These are phyloP conservation scores for Dendrolimus houi DNA, from an alignment of 2,888 invertebrate genomes.

Conservation along the genomic window DNA sequence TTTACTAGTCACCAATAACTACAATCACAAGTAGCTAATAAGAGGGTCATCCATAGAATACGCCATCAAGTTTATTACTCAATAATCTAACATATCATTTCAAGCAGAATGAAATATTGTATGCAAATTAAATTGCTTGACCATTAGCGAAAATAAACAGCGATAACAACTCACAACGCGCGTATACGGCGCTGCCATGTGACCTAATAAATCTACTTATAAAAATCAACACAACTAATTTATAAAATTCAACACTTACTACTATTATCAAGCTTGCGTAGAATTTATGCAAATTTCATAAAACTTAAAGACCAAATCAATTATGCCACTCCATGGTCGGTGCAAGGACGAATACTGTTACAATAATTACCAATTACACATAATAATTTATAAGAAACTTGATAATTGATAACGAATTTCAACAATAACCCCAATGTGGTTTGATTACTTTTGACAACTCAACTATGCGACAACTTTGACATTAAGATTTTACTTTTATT, in stretches of 20 bases:
- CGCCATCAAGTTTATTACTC: background rate
- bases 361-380: slow-evolving; percentile 9
- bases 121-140: slow-evolving; percentile 61
- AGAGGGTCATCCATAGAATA: background rate
- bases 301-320: slow-evolving; percentile 40
- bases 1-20: background rate
- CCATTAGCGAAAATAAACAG: slow-evolving; percentile 50
- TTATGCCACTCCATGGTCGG: slow-evolving; percentile 39
- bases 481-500: slow-evolving; percentile 15
- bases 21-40: background rate
- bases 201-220: slow-evolving; percentile 20
- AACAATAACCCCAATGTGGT: slow-evolving; percentile 36
- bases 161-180: slow-evolving; percentile 36
- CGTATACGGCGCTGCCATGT: slow-evolving; percentile 36
- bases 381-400: slow-evolving; percentile 12
- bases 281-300: slow-evolving; percentile 55
- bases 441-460: slow-evolving; percentile 36
- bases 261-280: slow-evolving; percentile 46
- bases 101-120: slow-evolving; percentile 54
- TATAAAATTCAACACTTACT: slow-evolving; percentile 48
- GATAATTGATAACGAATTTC: slow-evolving; percentile 8
- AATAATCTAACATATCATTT: slow-evolving; percentile 7
- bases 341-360: slow-evolving; percentile 15
- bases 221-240: slow-evolving; percentile 26
- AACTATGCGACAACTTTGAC: slow-evolving; percentile 21